phyloP scores from a whole-genome alignment of 1,140 invertebrate genomes.

The Globodera rostochiensis region DNA sequence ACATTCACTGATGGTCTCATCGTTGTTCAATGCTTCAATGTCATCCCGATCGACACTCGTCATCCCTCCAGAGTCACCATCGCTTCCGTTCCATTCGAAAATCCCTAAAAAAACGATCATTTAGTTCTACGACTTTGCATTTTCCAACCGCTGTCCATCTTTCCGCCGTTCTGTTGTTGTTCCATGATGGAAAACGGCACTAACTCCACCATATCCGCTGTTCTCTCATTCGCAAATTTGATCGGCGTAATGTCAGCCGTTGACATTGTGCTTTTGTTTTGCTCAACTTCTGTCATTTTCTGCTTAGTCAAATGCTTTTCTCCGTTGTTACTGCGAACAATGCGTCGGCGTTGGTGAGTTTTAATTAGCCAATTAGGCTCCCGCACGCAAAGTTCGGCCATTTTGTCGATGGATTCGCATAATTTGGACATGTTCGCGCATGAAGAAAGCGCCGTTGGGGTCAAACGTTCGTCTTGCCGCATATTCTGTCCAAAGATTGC shows the following conservation, averaged over 20 bases:
- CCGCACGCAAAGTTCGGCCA: conserved; percentile 32
- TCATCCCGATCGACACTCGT: background rate
- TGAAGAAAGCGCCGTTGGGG: conserved; percentile 38
- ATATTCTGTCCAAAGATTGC: conserved; percentile 49
- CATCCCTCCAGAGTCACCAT: background rate
- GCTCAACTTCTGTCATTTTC: conserved; percentile 7
- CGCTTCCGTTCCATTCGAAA: conserved; percentile 27
- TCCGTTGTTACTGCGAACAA: background rate
- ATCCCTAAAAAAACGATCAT: background rate
- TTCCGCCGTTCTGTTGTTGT: conserved; percentile 4
- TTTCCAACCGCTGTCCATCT: conserved; percentile 27
- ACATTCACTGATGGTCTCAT: background rate
- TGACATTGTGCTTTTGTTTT: background rate
- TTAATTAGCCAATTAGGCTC: conserved; percentile 45
- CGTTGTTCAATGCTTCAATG: background rate
- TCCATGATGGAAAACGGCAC: background rate
- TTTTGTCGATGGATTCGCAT: conserved; percentile 38
- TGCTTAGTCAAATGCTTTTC: background rate
- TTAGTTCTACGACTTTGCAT: background rate
- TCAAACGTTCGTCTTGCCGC: conserved; percentile 47
- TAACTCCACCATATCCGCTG: background rate
- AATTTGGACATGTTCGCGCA: conserved; percentile 30
- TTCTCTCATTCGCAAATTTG: background rate
- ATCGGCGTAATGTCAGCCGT: background rate
- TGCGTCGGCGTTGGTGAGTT: conserved; percentile 20